phyloP scores from a whole-genome alignment of 2,797 vertebrate genomes.

The Artibeus lituratus region DNA sequence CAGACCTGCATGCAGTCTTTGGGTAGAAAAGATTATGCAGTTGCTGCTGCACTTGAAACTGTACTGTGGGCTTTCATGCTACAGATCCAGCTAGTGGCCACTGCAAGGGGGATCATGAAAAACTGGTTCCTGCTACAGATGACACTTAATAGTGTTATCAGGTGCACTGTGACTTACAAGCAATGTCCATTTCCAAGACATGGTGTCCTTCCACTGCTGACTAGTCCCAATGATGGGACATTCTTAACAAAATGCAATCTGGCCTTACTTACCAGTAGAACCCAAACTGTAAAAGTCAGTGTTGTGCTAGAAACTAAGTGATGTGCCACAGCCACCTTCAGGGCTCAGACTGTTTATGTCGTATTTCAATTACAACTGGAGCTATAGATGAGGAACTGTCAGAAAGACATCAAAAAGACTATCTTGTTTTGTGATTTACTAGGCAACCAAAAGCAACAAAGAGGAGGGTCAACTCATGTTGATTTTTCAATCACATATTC shows the following conservation, averaged over 20 bases:
- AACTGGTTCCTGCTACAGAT: neutral
- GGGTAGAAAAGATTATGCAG: neutral
- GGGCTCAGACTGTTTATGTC: neutral
- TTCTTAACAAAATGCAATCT: neutral
- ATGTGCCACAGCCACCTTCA: neutral
- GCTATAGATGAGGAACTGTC: neutral
- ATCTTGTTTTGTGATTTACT: neutral
- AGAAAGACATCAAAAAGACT: neutral
- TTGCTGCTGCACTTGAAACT: neutral
- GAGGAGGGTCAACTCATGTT: neutral
- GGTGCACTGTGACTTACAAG: neutral
- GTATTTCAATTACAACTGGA: neutral
- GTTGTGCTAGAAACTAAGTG: neutral
- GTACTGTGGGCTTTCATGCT: neutral
- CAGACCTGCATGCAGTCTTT: neutral
- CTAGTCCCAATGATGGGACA: neutral
- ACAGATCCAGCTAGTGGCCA: neutral
- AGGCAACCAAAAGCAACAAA: neutral
- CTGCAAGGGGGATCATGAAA: neutral
- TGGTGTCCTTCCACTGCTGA: neutral
- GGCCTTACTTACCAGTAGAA: neutral
- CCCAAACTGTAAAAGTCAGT: neutral
- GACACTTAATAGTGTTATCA: neutral
- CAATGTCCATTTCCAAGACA: neutral
- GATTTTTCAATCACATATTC: neutral